phyloP scores from a whole-genome alignment of 1,140 invertebrate genomes.

The Cheumatopsyche charites region DNA sequence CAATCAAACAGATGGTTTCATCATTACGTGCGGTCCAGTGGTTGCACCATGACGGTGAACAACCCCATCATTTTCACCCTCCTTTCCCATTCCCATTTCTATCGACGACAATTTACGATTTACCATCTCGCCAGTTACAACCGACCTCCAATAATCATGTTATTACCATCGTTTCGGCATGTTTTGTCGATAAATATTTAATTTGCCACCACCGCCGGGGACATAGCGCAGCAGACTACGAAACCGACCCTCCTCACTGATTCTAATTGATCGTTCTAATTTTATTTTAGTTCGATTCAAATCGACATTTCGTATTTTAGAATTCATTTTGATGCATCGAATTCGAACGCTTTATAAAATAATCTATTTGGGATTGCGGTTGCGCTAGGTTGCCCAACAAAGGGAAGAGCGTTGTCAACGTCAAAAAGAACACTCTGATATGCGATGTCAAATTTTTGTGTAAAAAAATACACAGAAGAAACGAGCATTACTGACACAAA shows the following conservation, averaged over 20 bases:
- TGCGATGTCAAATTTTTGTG: conserved; percentile 6
- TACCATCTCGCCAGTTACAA: conserved; percentile 23
- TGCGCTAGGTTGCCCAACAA: too few relatives aligned
- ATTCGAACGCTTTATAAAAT: too few relatives aligned
- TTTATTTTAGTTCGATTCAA: too few relatives aligned
- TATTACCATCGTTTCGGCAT: conserved; percentile 42
- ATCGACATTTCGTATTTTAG: too few relatives aligned
- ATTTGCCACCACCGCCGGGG: background rate
- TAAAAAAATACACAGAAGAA: background rate
- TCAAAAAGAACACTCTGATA: background rate
- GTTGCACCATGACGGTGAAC: conserved; percentile 12
- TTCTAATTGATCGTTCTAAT: too few relatives aligned
- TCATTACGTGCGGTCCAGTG: conserved; percentile 43
- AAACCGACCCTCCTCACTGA: too few relatives aligned
- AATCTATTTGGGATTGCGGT: too few relatives aligned
- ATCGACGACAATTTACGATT: conserved; percentile 37
- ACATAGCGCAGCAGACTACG: too few relatives aligned
- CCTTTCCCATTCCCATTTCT: background rate
- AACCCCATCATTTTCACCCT: background rate
- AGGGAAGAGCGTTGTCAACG: background rate
- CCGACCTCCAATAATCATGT: conserved; percentile 44
- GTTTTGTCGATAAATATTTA: conserved; percentile 36
- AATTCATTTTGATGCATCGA: too few relatives aligned
- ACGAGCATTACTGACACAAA: conserved; percentile 11
- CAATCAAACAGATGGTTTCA: conserved; percentile 46